Conservation (phyloP, 1,140 invertebrate genomes). For the Macrotrachela quadricornifera region DNA sequence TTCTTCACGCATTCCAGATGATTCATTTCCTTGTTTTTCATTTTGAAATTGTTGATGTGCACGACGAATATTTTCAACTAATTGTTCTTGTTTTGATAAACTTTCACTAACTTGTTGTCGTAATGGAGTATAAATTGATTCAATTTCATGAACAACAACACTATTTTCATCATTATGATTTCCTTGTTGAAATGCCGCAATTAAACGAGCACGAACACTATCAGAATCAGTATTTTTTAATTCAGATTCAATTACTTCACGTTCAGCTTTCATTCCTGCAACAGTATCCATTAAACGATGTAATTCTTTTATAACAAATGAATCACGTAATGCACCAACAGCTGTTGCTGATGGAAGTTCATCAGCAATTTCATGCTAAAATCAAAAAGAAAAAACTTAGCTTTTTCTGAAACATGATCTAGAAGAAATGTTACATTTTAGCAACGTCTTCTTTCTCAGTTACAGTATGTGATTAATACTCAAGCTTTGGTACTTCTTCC, state of each 20-base stretch:
- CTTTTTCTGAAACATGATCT: no score
- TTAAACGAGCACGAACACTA: conserved; percentile 56
- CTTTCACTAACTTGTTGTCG: conserved; percentile 53
- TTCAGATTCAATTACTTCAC: conserved; percentile 65
- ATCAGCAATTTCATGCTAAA: conserved; percentile 21
- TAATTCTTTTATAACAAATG: conserved; percentile 42
- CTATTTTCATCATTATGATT: conserved; percentile 65
- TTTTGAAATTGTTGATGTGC: conserved; percentile 47
- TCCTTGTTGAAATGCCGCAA: conserved; percentile 53
- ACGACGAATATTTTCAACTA: conserved; percentile 51
- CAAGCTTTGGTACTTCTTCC: no score
- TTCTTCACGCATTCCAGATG: conserved; percentile 42
- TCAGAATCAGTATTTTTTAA: conserved; percentile 50
- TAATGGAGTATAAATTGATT: conserved; percentile 53
- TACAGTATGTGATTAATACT: no score
- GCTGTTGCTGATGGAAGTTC: conserved; percentile 28
- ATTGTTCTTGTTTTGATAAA: conserved; percentile 48
- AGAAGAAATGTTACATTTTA: no score
- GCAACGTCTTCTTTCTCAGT: no score
- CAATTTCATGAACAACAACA: conserved; percentile 51
- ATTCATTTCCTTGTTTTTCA: conserved; percentile 39
- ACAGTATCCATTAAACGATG: conserved; percentile 62
- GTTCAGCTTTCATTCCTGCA: conserved; percentile 64
- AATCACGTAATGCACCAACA: conserved; percentile 15
- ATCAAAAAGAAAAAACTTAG: no score